Base-by-base conservation (phyloP, 64 coral and sea anemone genomes). In the Cladopsammia gracilis region DNA sequence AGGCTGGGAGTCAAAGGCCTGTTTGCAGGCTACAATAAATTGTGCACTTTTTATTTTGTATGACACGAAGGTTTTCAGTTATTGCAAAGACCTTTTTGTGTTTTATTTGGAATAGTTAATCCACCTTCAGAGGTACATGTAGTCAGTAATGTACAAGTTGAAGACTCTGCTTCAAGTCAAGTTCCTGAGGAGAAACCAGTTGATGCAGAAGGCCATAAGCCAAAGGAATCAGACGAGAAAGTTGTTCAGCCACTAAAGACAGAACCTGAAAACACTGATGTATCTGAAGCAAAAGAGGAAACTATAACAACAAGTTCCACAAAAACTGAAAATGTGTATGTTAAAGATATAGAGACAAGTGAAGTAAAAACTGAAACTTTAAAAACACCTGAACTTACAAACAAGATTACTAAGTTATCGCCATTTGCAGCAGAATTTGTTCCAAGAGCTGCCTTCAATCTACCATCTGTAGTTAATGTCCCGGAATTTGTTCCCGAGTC, bases 401-500 rank as follows among this genome's bases (percentile, higher is more conserved):
- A 64, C 46, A 46, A 14, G 60, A 59, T 9, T 10, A 69, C 73
- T 4, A 90, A 85, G 1, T 72, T 95, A 15, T 95, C 93, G 19
- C 93, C 93, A 20, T 64, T 44, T 89, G 92, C 92, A 53, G 20
- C 10, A 50, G 80, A 84, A 15, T 84, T 84, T 84, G 69, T 87
- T 57, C 71, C 85, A 10, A 87, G 73, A 58, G 42, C 59, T 20
- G 15, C 54, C 48, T 19, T 44, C 25, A 75, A 58, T 25, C 64
- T 44, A 19, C 1, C 9, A 7, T 85, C 85, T 58, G 62, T 47
- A 85, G 90, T 93, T 19, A 64, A 93, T 58, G 91, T 61, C 3
- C 64, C 76, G 11, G 92, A 67, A 26, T 98, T 98, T 91, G 88
- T 94, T 25, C 96, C 92, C 57, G 66, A 57, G 34, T 62, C 53